phyloP scores from a whole-genome alignment of 1,140 invertebrate species.

The Metaphire vulgaris region DNA sequence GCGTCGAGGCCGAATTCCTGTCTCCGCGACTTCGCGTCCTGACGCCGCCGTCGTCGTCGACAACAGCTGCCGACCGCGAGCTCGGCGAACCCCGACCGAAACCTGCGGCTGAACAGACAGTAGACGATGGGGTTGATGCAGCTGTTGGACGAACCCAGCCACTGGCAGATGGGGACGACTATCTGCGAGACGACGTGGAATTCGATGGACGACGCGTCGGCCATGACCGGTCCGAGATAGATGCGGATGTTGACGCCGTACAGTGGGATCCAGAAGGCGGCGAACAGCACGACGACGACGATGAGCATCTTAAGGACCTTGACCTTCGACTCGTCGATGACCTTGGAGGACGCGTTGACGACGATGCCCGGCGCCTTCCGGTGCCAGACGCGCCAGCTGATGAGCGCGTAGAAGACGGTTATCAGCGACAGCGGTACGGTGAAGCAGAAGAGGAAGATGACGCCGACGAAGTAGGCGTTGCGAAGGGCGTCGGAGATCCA shows the following conservation, averaged over 20 bases:
- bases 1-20: too few relatives aligned
- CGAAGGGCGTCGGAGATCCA: conserved; percentile 58
- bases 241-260: conserved; percentile 58
- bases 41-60: neutral
- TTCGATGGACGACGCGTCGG: neutral
- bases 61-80: neutral
- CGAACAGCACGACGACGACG: conserved; percentile 87
- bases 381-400: conserved; percentile 58
- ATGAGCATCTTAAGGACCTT: conserved; percentile 90
- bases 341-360: neutral
- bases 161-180: conserved; percentile 58
- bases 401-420: conserved; percentile 81
- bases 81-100: conserved; percentile 62
- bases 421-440: conserved; percentile 85
- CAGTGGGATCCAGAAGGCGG: conserved; percentile 86
- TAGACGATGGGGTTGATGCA: conserved; percentile 97
- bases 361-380: neutral
- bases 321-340: conserved; percentile 40
- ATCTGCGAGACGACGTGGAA: conserved; percentile 60
- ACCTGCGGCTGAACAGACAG: conserved; percentile 94
- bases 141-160: conserved; percentile 90
- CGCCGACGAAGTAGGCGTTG: conserved; percentile 77
- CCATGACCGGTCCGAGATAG: conserved; percentile 32
- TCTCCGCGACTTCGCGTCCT: too few relatives aligned
- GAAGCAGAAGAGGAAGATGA: conserved; percentile 82